These are phyloP conservation scores for Mustela nigripes DNA, from an alignment of 2,113 vertebrate species.

Conservation along the genomic window DNA sequence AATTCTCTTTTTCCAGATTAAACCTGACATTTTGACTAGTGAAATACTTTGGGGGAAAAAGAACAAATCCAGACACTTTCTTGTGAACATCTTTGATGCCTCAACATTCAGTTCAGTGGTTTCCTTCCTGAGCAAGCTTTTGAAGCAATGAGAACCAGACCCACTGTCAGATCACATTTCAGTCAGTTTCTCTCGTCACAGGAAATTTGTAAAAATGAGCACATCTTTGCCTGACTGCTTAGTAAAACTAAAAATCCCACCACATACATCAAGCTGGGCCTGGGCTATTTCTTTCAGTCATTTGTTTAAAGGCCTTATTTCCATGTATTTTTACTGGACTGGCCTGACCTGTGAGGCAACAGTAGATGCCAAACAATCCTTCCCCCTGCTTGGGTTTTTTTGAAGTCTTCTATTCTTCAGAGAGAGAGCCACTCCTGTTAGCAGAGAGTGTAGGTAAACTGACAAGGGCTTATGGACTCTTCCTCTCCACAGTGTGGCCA, in stretches of 20 bases:
- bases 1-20: background rate
- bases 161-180: background rate
- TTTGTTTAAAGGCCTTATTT: background rate
- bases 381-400: background rate
- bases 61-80: background rate
- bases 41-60: background rate
- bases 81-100: conserved; percentile 44
- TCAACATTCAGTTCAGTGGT: background rate
- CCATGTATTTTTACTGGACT: background rate
- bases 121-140: conserved; percentile 6
- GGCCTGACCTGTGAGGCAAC: background rate
- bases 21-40: conserved; percentile 45
- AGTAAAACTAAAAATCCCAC: background rate
- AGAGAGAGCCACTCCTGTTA: background rate
- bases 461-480: background rate
- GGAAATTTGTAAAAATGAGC: background rate
- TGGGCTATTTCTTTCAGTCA: background rate
- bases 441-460: background rate
- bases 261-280: background rate
- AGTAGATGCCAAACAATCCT: background rate
- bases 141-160: background rate
- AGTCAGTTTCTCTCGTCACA: background rate
- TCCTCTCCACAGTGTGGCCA: background rate
- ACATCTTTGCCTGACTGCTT: background rate
- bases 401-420: background rate